Percentiles rank a stretch among this genome's conserved stretches.
These are phyloP conservation scores for Ornithoptera alexandrae DNA, from an alignment of 2,888 invertebrate genomes.

Conservation along the genomic window DNA sequence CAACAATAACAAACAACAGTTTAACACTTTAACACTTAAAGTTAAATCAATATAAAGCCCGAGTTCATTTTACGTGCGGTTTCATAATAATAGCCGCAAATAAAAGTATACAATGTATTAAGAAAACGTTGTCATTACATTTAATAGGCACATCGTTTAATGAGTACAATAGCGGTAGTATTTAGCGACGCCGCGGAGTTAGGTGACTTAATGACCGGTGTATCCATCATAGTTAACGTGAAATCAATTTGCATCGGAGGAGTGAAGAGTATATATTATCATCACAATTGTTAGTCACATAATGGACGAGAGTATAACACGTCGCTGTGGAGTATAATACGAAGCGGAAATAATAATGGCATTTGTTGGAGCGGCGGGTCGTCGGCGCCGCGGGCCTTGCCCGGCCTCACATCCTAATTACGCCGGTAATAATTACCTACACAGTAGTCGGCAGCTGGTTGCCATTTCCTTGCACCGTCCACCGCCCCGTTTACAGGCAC, in stretches of 20 bases:
- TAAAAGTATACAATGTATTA: neutral
- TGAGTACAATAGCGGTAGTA: conserved; percentile 35
- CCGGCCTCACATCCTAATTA: conserved; percentile 76
- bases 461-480: conserved; percentile 45
- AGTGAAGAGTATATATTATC: conserved; percentile 64
- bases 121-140: neutral
- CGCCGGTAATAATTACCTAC: conserved; percentile 76
- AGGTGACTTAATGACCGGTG: conserved; percentile 49
- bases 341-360: conserved; percentile 77
- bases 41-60: no score
- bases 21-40: no score
- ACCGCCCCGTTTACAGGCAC: conserved; percentile 49
- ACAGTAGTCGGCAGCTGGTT: conserved; percentile 61
- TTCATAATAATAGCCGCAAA: no score
- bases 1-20: neutral
- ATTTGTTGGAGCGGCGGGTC: conserved; percentile 61
- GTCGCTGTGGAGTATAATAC: conserved; percentile 63
- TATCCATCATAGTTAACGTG: conserved; percentile 61
- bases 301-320: conserved; percentile 67
- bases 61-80: no score
- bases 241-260: conserved; percentile 66
- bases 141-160: conserved; percentile 21
- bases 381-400: conserved; percentile 66
- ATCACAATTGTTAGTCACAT: conserved; percentile 69
- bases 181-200: conserved; percentile 34